Conservation (phyloP, 2,113 vertebrate genomes). For the Aythya baeri region DNA sequence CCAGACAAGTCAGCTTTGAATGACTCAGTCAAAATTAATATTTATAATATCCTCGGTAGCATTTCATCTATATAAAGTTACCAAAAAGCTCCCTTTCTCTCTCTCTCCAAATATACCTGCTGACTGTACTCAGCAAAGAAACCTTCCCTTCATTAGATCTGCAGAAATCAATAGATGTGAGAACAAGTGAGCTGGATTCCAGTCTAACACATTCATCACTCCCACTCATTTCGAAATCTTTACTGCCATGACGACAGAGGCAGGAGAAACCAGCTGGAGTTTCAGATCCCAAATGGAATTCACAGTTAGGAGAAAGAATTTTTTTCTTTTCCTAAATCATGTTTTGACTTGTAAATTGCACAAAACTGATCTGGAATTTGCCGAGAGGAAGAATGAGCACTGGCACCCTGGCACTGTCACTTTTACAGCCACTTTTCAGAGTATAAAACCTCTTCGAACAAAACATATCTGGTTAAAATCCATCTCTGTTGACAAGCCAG, state of each 20-base stretch:
- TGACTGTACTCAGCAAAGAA: not conserved
- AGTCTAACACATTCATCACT: not conserved
- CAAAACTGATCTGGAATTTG: constrained; percentile 38
- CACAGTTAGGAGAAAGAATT: constrained; percentile 8
- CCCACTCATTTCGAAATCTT: not conserved
- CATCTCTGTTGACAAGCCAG: constrained; percentile 63
- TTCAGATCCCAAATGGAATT: constrained; percentile 63
- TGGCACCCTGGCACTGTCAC: constrained; percentile 51
- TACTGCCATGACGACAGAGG: constrained; percentile 33
- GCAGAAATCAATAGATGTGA: not conserved
- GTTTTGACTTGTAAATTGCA: constrained; percentile 60
- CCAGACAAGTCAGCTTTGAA: not conserved
- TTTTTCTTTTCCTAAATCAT: constrained; percentile 35
- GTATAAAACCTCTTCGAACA: constrained; percentile 63
- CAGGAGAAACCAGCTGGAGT: constrained; percentile 76
- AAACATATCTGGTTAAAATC: constrained; percentile 44
- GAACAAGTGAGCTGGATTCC: not conserved
- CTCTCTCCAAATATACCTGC: not conserved
- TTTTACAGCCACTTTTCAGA: constrained; percentile 48
- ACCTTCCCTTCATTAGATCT: not conserved
- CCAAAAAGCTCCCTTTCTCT: not conserved
- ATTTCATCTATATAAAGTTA: not conserved
- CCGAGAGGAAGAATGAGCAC: constrained; percentile 30
- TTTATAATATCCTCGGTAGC: not conserved
- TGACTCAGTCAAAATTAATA: not conserved